phyloP scores from a whole-genome alignment of 2,113 vertebrate genomes.

The Acinonyx jubatus region DNA sequence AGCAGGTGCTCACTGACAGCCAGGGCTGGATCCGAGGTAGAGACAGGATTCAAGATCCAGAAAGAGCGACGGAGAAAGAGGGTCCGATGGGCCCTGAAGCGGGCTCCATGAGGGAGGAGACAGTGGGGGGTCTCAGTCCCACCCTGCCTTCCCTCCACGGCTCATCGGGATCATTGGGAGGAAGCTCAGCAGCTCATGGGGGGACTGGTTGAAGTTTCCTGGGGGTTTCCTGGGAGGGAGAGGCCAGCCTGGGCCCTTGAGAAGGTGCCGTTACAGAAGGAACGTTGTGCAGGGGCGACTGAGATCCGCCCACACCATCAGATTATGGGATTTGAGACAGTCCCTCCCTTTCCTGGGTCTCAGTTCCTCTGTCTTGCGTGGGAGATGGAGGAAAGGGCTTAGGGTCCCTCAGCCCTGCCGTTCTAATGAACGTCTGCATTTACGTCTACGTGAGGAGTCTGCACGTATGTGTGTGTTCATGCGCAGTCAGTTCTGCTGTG shows the following conservation, averaged over 20 bases:
- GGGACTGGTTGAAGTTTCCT: not conserved
- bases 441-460: no score
- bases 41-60: not conserved
- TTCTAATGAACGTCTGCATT: not conserved
- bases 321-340: not conserved
- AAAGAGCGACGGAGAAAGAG: not conserved
- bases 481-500: rapidly evolving
- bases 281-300: rapidly evolving
- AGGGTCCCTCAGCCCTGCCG: not conserved
- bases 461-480: rapidly evolving
- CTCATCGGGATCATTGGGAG: not conserved
- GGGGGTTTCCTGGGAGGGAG: not conserved
- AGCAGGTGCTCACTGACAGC: not conserved
- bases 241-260: not conserved
- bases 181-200: not conserved
- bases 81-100: not conserved
- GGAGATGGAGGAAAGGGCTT: not conserved
- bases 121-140: not conserved
- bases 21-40: not conserved
- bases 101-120: not conserved
- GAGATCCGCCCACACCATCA: not conserved
- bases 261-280: not conserved
- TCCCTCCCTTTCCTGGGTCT: not conserved
- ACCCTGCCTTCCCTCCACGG: no score
- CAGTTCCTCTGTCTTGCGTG: not conserved